These are phyloP conservation scores for Stictonetta naevosa DNA, from an alignment of 2,113 vertebrate genomes.

Conservation along the genomic window DNA sequence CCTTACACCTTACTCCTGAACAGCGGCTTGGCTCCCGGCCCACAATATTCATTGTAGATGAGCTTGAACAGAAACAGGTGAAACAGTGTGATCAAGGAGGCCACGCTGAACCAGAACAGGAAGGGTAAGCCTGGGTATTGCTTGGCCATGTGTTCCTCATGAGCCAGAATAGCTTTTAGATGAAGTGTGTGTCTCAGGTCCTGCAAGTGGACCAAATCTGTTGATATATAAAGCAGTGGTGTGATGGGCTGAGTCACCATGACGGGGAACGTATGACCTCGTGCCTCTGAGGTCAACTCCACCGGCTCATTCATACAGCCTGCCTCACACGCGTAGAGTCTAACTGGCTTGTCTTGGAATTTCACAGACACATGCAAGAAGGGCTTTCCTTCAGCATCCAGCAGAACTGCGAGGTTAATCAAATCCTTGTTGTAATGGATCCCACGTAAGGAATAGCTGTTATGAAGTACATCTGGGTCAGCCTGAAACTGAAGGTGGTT, in stretches of 20 bases:
- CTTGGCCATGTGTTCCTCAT: conserved; percentile 98
- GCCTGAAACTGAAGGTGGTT: conserved; percentile 99
- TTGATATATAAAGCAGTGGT: conserved; percentile 93
- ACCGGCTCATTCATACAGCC: conserved; percentile 95
- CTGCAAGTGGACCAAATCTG: conserved; percentile 92
- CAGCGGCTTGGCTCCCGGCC: conserved; percentile 94
- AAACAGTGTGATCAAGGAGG: conserved; percentile 96
- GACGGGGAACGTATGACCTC: conserved; percentile 90
- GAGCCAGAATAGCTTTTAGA: conserved; percentile 94
- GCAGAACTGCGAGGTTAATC: conserved; percentile 89
- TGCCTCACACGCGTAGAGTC: conserved; percentile 93
- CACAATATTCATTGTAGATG: conserved; percentile 99
- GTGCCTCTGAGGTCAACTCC: conserved; percentile 89
- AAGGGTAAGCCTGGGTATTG: conserved; percentile 95
- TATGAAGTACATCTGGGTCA: conserved; percentile 93
- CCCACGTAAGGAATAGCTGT: conserved; percentile 93
- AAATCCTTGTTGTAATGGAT: conserved; percentile 95
- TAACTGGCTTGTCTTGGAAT: conserved; percentile 85
- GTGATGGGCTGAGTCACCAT: conserved; percentile 98
- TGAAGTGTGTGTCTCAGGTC: conserved; percentile 95
- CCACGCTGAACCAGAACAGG: conserved; percentile 98
- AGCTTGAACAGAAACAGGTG: conserved; percentile 99
- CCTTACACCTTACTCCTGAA: conserved; percentile 97
- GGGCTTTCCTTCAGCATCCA: conserved; percentile 88
- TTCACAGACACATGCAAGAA: conserved; percentile 93